phyloP scores from a whole-genome alignment of 2,113 vertebrate species.

The Phalacrocorax pelagicus region DNA sequence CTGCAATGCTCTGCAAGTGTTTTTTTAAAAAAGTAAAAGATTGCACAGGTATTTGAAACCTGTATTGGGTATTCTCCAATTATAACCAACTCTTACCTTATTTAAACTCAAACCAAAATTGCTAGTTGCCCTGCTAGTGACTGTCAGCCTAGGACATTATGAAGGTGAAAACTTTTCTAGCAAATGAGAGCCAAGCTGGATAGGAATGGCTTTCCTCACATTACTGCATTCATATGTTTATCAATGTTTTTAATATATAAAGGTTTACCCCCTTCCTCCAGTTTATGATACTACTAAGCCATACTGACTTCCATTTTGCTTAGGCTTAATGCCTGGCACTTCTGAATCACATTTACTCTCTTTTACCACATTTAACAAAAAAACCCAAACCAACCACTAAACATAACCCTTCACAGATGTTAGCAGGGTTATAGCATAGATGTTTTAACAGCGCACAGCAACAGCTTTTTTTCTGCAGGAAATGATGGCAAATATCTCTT shows the following conservation, averaged over 20 bases:
- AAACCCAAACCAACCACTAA: not conserved
- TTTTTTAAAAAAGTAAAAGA: not conserved
- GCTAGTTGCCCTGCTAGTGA: not conserved
- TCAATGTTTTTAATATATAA: not conserved
- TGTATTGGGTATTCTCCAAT: not conserved
- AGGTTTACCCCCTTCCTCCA: not conserved
- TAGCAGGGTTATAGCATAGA: not conserved
- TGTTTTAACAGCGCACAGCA: slow-evolving; percentile 14
- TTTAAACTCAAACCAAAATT: not conserved
- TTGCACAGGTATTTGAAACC: not conserved
- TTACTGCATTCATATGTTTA: not conserved
- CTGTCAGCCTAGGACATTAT: not conserved
- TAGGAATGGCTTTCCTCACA: not conserved
- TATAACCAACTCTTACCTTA: not conserved
- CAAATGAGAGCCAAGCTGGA: not conserved
- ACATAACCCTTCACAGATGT: not conserved
- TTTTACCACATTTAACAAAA: not conserved
- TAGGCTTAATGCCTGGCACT: not conserved
- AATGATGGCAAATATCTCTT: slow-evolving; percentile 38
- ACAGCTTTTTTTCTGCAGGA: slow-evolving; percentile 39
- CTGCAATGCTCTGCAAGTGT: not conserved
- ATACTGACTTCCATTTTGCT: not conserved
- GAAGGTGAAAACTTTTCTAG: not conserved
- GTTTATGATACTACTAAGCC: not conserved
- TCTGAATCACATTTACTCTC: not conserved